Evolutionary conservation across 2,113 vertebrate species (phyloP), one percentile per base, ranked within the genome.

Genomic region (Hydrolagus affinis): DNA sequence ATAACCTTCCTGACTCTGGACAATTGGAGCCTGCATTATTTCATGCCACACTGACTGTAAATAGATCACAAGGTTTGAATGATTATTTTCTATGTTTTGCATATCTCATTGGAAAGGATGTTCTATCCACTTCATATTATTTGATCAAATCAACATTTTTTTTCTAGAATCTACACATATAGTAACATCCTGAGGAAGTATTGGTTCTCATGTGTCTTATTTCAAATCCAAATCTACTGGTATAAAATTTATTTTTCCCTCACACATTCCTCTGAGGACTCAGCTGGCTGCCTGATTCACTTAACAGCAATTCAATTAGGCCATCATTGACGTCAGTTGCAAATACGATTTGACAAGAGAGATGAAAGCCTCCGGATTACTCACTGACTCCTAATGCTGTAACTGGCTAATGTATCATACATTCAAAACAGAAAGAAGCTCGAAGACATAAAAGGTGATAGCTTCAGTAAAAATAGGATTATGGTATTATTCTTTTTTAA

Each of bases 321-420:
- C 57, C 86, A 85, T 85, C 86, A 87, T 86, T 88, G 87, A 85
- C 85, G 86, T 87, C 86, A 85, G 57, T 85, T 71, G 85, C 28
- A 86, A 86, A 86, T 69, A 23, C 11, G 59, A 71, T 86, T 78
- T 85, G 75, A 86, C 78, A 85, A 76, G 73, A 83, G 85, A 85
- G 62, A 87, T 86, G 69, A 72, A 87, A 83, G 66, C 87, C 85
- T 86, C 44, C 56, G 85, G 71, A 9, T 70, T 74, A 64, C 69
- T 76, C 62, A 66, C 78, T 56, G 85, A 85, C 56, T 83, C 71
- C 66, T 64, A 86, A 78, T 72, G 60, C 73, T 85, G 57, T 59
- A 57, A 86, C n/a, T 80, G 17, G 73, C 69, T 11, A 78, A 25
- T 9, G n/a, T 28, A 23, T 56, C 66, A 15, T 44, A 83, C 71